Evolutionary conservation across 1,140 invertebrate species (phyloP).

Genomic region (Leptopilina boulardi): DNA sequence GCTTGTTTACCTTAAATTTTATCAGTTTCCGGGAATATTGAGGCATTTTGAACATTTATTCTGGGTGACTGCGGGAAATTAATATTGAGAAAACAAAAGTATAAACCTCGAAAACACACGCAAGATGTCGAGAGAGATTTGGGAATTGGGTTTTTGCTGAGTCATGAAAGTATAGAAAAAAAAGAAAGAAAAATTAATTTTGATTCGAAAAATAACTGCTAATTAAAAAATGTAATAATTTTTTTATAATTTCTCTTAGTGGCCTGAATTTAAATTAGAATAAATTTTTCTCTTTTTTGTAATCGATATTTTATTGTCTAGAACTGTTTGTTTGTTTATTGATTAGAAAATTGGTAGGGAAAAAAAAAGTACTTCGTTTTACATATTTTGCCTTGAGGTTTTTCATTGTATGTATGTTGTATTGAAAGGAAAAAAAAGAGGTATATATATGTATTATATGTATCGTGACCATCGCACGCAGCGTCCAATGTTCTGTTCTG

Average conservation of each 20-base stretch:
- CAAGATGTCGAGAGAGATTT: not conserved
- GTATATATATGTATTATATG: not conserved
- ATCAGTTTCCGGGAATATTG: conserved; percentile 13
- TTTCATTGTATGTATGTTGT: not conserved
- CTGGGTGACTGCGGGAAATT: not conserved
- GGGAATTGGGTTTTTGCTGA: conserved; percentile 11
- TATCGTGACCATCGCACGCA: conserved; percentile 50
- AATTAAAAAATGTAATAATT: not conserved
- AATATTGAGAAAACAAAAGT: conserved; percentile 17
- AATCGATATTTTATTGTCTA: not conserved
- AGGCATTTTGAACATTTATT: not conserved
- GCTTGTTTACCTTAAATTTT: conserved; percentile 1
- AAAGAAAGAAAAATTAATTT: not conserved
- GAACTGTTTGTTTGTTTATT: not conserved
- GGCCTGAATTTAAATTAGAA: too few species aligned
- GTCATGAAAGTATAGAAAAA: not conserved
- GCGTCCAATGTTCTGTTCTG: conserved; percentile 67
- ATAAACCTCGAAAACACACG: not conserved
- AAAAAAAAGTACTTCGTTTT: not conserved
- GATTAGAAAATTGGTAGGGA: not conserved
- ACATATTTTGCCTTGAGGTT: not conserved
- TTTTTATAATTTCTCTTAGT: too few species aligned
- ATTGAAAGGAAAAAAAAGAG: not conserved
- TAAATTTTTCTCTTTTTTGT: not conserved
- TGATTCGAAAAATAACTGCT: not conserved